These are phyloP conservation scores for Petrolisthes manimaculis DNA, from an alignment of 2,888 invertebrate species.

Conservation along the genomic window DNA sequence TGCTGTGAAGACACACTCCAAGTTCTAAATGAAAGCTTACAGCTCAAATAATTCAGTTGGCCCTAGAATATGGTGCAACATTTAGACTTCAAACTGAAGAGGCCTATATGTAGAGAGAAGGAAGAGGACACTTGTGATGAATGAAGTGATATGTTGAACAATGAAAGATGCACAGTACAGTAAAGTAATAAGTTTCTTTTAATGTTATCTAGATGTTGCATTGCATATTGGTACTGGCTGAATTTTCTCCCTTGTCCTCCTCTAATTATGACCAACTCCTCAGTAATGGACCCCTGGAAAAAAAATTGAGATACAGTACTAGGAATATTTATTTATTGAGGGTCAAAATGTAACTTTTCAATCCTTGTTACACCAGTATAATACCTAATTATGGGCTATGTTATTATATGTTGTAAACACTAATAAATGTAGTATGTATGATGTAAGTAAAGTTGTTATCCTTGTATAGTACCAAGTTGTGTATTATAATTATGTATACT, in stretches of 20 bases:
- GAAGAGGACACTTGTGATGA: no score
- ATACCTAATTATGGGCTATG: neutral
- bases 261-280: no score
- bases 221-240: no score
- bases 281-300: neutral
- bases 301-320: neutral
- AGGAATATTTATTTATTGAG: neutral
- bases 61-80: no score
- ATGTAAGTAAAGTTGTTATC: neutral
- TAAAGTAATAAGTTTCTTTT: neutral
- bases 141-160: neutral
- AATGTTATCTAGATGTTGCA: no score
- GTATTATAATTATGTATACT: neutral
- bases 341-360: neutral
- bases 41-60: no score
- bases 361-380: neutral
- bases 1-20: no score
- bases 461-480: neutral
- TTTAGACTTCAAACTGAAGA: no score
- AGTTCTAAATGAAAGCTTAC: no score
- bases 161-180: neutral
- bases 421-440: neutral
- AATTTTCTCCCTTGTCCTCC: no score
- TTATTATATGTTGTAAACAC: neutral
- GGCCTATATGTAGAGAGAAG: no score